A percentile compares a stretch with the other conserved stretches of the same genome.
phyloP scores from a whole-genome alignment of 2,888 invertebrate species.

The Emesis furor region DNA sequence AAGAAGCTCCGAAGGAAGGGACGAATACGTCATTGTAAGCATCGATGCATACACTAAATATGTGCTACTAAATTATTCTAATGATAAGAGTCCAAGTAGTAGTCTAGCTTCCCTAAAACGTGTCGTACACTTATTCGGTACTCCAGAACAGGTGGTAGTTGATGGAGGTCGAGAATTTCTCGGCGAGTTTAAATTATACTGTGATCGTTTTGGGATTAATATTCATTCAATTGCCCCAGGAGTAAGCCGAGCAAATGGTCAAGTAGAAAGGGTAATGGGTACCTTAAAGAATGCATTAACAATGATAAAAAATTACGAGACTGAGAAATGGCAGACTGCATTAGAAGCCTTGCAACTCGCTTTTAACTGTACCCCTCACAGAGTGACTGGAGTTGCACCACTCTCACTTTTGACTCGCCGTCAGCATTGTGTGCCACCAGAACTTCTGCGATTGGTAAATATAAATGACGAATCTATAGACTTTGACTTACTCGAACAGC shows the following conservation, averaged over 20 bases:
- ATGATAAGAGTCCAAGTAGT: slow-evolving; percentile 46
- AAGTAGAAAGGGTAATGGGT: slow-evolving; percentile 63
- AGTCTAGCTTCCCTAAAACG: slow-evolving; percentile 52
- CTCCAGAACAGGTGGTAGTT: slow-evolving; percentile 65
- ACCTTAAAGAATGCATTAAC: slow-evolving; percentile 67
- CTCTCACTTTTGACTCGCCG: slow-evolving; percentile 62
- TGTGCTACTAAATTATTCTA: slow-evolving; percentile 20
- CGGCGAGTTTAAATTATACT: slow-evolving; percentile 61
- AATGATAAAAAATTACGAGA: slow-evolving; percentile 74
- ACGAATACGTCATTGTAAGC: slow-evolving; percentile 67
- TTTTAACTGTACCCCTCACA: slow-evolving; percentile 69
- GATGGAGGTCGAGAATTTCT: slow-evolving; percentile 69
- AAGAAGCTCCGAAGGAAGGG: slow-evolving; percentile 29
- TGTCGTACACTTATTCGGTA: slow-evolving; percentile 51
- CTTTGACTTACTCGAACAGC: slow-evolving; percentile 50
- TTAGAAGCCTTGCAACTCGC: slow-evolving; percentile 68
- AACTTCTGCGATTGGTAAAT: slow-evolving; percentile 46
- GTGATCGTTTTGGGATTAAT: slow-evolving; percentile 57
- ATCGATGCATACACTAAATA: slow-evolving; percentile 66
- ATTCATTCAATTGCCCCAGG: slow-evolving; percentile 65
- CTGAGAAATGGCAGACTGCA: slow-evolving; percentile 63
- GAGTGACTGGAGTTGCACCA: slow-evolving; percentile 65
- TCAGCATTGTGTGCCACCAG: slow-evolving; percentile 66
- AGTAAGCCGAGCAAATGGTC: slow-evolving; percentile 35
- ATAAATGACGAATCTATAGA: slow-evolving; percentile 30